These are phyloP conservation scores for Vulpes lagopus DNA, from an alignment of 2,113 vertebrate genomes.

Conservation along the genomic window DNA sequence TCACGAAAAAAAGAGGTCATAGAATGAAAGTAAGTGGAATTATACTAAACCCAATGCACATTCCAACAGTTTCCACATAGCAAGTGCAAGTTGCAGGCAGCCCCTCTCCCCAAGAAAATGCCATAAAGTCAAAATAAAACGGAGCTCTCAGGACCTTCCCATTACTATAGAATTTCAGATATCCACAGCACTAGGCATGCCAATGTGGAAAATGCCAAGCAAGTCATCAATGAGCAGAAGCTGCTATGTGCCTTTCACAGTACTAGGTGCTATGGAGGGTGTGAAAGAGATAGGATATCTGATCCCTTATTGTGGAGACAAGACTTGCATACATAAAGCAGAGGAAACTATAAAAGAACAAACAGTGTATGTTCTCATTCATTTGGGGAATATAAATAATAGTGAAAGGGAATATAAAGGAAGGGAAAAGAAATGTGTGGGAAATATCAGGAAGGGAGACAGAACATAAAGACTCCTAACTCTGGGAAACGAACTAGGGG, in stretches of 20 bases:
- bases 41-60: background rate
- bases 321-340: conserved; percentile 14
- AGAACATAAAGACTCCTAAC: too few species aligned
- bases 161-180: background rate
- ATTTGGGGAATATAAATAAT: too few species aligned
- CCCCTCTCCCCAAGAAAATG: background rate
- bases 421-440: too few species aligned
- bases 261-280: background rate
- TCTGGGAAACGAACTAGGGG: too few species aligned
- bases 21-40: conserved; percentile 6
- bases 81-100: background rate
- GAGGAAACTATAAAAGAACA: background rate
- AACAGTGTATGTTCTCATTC: too few species aligned
- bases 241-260: background rate
- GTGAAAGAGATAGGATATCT: background rate
- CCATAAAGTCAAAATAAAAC: background rate
- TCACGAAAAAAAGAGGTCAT: background rate
- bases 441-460: too few species aligned
- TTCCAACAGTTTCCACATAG: background rate
- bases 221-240: conserved; percentile 7
- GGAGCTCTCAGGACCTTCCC: background rate
- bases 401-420: too few species aligned
- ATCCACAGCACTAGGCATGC: background rate
- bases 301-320: background rate
- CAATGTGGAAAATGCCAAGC: background rate